phyloP scores from a whole-genome alignment of 2,113 vertebrate genomes.

The Myocastor coypus region DNA sequence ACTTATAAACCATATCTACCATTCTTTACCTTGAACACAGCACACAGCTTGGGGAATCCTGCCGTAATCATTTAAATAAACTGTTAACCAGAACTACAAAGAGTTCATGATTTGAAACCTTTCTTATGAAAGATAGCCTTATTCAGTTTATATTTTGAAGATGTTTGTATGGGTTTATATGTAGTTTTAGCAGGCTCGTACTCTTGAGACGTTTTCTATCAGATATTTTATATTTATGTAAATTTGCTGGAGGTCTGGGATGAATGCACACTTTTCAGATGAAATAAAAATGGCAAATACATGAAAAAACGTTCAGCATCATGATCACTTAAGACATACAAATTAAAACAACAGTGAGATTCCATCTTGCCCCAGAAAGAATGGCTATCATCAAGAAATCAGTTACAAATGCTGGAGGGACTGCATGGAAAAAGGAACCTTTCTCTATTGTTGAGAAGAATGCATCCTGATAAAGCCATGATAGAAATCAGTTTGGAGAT shows the following conservation, averaged over 20 bases:
- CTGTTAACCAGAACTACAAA: neutral
- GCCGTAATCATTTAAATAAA: neutral
- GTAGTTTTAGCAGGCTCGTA: neutral
- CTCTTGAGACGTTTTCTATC: constrained; percentile 29
- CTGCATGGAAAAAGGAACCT: too few relatives aligned
- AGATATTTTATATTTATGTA: constrained; percentile 15
- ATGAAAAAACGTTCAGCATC: too few relatives aligned
- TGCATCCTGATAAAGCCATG: too few relatives aligned
- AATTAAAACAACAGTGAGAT: too few relatives aligned
- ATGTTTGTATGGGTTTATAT: neutral
- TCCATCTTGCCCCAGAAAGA: too few relatives aligned
- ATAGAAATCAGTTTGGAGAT: too few relatives aligned
- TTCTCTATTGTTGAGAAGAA: too few relatives aligned
- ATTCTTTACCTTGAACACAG: neutral
- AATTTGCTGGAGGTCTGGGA: neutral
- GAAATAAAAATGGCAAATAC: too few relatives aligned
- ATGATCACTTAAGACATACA: too few relatives aligned
- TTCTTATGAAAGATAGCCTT: constrained; percentile 28
- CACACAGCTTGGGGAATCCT: neutral
- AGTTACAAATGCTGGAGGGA: too few relatives aligned
- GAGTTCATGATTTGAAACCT: neutral
- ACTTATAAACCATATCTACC: neutral
- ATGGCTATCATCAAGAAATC: too few relatives aligned
- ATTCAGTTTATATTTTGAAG: neutral
- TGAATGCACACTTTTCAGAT: too few relatives aligned